Conservation (phyloP, 2,113 vertebrate genomes). For the Crotophaga sulcirostris region DNA sequence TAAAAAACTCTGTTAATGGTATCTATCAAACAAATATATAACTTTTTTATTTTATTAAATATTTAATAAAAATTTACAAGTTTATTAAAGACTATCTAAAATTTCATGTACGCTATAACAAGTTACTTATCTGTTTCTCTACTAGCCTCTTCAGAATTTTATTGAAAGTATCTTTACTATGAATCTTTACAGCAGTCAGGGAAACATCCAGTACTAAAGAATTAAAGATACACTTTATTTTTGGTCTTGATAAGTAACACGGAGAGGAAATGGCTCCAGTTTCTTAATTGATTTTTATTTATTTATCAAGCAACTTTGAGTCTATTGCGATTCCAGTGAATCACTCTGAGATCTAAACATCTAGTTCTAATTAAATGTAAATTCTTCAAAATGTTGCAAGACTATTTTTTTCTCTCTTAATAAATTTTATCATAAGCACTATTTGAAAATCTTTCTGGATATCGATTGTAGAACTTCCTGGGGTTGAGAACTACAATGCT, state of each 20-base stretch:
- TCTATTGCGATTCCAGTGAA: background rate
- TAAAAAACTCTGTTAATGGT: background rate
- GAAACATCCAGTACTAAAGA: background rate
- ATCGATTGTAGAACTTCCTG: background rate
- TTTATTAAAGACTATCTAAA: background rate
- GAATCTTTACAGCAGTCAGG: background rate
- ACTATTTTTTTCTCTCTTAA: background rate
- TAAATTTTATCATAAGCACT: background rate
- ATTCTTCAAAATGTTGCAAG: background rate
- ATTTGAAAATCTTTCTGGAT: background rate
- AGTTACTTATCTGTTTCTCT: background rate
- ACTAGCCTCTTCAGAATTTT: background rate
- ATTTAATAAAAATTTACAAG: background rate
- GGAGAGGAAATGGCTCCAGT: background rate
- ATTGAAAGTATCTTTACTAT: background rate
- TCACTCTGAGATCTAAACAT: background rate
- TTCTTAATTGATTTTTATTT: background rate
- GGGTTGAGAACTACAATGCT: background rate
- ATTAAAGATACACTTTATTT: background rate
- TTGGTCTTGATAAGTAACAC: background rate
- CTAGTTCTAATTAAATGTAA: background rate
- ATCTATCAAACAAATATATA: background rate
- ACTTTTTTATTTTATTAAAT: background rate
- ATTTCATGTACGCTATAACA: background rate
- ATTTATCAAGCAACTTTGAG: background rate